phyloP scores from a whole-genome alignment of 1,140 invertebrate genomes.

The Tribolium castaneum region DNA sequence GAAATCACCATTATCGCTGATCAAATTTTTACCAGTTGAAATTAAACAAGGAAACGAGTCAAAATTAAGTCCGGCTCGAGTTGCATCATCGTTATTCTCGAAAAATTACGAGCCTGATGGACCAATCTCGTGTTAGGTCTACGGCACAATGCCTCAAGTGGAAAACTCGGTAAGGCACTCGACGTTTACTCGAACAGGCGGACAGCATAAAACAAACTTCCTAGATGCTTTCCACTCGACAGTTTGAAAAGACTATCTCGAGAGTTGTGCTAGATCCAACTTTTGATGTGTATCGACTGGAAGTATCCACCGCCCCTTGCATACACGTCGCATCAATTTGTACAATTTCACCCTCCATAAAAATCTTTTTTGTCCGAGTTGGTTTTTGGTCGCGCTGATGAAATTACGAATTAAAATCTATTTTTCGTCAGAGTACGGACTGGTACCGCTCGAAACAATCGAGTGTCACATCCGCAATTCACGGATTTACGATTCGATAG shows the following conservation, averaged over 20 bases:
- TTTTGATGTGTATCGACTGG: conserved; percentile 44
- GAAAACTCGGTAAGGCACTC: conserved; percentile 11
- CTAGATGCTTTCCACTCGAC: conserved; percentile 26
- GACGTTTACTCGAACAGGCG: background rate
- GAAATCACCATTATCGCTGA: conserved; percentile 11
- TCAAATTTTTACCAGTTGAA: conserved; percentile 22
- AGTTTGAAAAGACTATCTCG: conserved; percentile 32
- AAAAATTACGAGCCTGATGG: background rate
- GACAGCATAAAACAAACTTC: conserved; percentile 37
- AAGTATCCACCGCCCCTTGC: background rate
- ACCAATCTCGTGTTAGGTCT: background rate
- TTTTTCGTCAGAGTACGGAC: background rate
- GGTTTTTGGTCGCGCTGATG: conserved; percentile 11
- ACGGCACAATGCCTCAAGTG: background rate
- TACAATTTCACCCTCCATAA: conserved; percentile 3
- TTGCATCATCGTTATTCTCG: background rate
- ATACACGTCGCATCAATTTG: background rate
- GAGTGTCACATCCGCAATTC: conserved; percentile 43
- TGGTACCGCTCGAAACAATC: conserved; percentile 39
- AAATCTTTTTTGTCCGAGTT: conserved; percentile 17
- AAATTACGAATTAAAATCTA: background rate
- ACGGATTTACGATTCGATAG: conserved; percentile 48
- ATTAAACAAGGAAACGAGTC: conserved; percentile 3
- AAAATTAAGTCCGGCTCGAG: background rate
- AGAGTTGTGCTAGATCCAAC: conserved; percentile 40